These are phyloP conservation scores for Drosophila nr. medialis DNA, from an alignment of 2,888 invertebrate species.

Conservation along the genomic window DNA sequence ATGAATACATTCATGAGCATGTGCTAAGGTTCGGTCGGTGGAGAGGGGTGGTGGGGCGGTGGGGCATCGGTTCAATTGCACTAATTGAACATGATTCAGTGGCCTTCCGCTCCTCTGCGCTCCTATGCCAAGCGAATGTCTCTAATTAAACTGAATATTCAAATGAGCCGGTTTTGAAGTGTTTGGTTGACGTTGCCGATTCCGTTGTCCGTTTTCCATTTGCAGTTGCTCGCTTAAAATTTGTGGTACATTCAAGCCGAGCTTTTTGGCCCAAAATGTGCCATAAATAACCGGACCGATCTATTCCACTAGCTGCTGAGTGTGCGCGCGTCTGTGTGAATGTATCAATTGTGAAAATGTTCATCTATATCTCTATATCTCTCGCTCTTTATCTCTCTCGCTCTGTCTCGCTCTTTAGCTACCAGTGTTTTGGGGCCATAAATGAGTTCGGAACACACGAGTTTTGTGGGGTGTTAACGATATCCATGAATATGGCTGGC, in stretches of 20 bases:
- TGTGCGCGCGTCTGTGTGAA: constrained; percentile 21
- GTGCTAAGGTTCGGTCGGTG: constrained; percentile 4
- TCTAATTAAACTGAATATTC: constrained; percentile 72
- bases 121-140: constrained; percentile 14
- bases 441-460: constrained; percentile 13
- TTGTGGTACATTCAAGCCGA: constrained; percentile 54
- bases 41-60: background rate
- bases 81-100: constrained; percentile 77
- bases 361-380: background rate
- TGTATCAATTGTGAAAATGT: constrained; percentile 44
- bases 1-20: constrained; percentile 27
- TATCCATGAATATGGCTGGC: constrained; percentile 27
- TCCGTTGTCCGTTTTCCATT: constrained; percentile 11
- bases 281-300: constrained; percentile 44
- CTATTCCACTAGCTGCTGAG: constrained; percentile 6
- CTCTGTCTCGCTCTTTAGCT: constrained; percentile 2
- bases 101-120: background rate
- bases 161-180: constrained; percentile 48
- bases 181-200: constrained; percentile 29
- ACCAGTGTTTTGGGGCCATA: constrained; percentile 23
- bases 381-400: background rate
- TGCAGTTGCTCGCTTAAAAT: constrained; percentile 21
- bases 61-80: constrained; percentile 53
- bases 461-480: constrained; percentile 29
- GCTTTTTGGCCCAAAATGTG: constrained; percentile 48